A percentile compares a stretch with the other conserved stretches of the same genome.
Evolutionary conservation across 2,888 invertebrate species (phyloP).

Genomic region (Griposia aprilina): DNA sequence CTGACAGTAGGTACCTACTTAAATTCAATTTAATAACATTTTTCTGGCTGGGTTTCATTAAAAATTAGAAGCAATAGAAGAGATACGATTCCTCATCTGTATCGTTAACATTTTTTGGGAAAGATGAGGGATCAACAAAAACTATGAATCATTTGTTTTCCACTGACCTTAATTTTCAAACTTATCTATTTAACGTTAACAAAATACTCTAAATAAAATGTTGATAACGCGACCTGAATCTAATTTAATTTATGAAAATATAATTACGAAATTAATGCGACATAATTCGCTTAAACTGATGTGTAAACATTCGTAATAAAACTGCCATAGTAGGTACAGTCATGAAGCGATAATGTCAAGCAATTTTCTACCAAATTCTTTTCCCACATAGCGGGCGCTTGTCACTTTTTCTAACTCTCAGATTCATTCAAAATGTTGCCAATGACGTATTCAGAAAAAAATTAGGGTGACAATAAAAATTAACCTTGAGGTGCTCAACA

Average conservation of each 20-base stretch:
- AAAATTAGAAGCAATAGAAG: background rate
- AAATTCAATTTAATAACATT: background rate
- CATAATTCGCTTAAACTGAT: background rate
- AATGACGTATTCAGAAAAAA: too few species aligned
- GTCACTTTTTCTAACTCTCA: background rate
- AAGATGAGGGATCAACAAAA: background rate
- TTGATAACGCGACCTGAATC: conserved; percentile 21
- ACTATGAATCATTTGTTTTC: background rate
- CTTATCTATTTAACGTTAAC: background rate
- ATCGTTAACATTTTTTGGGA: background rate
- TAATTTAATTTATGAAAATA: background rate
- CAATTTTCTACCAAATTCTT: background rate
- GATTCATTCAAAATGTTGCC: background rate
- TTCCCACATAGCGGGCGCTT: background rate
- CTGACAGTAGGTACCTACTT: background rate
- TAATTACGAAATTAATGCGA: background rate
- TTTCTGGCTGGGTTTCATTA: background rate
- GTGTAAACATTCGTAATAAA: background rate
- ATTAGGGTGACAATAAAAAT: background rate
- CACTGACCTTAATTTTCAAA: conserved; percentile 1
- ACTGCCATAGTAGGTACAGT: background rate
- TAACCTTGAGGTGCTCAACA: background rate
- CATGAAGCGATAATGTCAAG: background rate
- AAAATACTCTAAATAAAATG: conserved; percentile 1
- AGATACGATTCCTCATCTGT: too few species aligned